Conservation (phyloP, 2,888 invertebrate species). For the Mycalesis mineus region DNA sequence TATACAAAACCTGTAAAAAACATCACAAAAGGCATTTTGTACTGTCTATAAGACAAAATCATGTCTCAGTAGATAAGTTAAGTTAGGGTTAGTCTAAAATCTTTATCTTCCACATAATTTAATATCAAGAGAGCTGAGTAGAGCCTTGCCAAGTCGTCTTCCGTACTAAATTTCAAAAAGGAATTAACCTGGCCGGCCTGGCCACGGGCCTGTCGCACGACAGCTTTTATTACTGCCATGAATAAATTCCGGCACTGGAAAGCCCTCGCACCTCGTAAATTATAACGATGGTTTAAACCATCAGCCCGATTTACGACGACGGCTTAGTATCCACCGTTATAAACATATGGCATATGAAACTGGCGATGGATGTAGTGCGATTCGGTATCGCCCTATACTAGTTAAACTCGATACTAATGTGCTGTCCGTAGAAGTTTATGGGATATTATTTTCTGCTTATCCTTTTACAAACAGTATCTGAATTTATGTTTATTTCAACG, state of each 20-base stretch:
- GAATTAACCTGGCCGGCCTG: conserved; percentile 50
- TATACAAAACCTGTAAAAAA: no score
- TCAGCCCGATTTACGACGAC: conserved; percentile 49
- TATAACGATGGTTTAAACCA: conserved; percentile 57
- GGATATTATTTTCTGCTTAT: conserved; percentile 34
- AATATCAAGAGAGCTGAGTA: conserved; percentile 27
- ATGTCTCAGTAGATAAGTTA: conserved; percentile 5
- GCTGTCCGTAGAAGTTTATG: conserved; percentile 34
- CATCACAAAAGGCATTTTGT: no score
- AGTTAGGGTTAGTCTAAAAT: conserved; percentile 23
- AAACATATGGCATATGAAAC: conserved; percentile 37
- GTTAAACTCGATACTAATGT: conserved; percentile 2
- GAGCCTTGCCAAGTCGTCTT: conserved; percentile 35
- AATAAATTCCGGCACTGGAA: conserved; percentile 65
- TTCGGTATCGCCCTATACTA: not conserved
- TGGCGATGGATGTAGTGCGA: conserved; percentile 41
- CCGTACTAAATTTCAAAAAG: conserved; percentile 55
- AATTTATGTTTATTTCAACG: conserved; percentile 34
- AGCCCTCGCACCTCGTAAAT: conserved; percentile 57
- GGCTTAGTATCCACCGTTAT: conserved; percentile 40
- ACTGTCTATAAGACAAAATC: no score
- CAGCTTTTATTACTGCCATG: conserved; percentile 73
- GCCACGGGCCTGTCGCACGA: conserved; percentile 49
- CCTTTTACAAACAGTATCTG: conserved; percentile 31
- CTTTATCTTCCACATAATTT: conserved; percentile 29